Conservation (phyloP, 2,888 invertebrate species). For the Zygothrica quintamaculata region DNA sequence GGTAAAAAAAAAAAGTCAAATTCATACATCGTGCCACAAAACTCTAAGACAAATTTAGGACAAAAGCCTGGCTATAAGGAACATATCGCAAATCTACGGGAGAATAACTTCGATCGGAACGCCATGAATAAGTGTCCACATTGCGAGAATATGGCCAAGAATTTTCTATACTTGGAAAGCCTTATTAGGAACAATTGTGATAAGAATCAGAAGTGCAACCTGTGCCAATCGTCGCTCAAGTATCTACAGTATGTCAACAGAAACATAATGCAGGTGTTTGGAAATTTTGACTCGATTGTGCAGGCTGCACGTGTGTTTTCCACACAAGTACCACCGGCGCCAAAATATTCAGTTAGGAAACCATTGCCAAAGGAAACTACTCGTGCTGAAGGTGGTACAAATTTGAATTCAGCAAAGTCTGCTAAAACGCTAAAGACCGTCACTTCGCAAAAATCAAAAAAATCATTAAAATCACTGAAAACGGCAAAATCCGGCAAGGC, state of each 20-base stretch:
- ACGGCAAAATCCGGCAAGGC: slow-evolving; percentile 43
- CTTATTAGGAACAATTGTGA: slow-evolving; percentile 73
- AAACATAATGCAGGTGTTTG: slow-evolving; percentile 76
- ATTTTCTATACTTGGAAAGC: slow-evolving; percentile 79
- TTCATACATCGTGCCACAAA: slow-evolving; percentile 72
- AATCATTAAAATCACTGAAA: slow-evolving; percentile 41
- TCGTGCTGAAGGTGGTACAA: slow-evolving; percentile 56
- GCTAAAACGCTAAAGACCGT: slow-evolving; percentile 27
- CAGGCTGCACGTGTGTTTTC: slow-evolving; percentile 67
- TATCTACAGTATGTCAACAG: slow-evolving; percentile 78
- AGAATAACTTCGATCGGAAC: slow-evolving; percentile 43
- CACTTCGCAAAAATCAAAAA: slow-evolving; percentile 50
- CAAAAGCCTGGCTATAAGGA: slow-evolving; percentile 35
- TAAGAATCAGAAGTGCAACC: slow-evolving; percentile 59
- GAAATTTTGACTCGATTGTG: slow-evolving; percentile 68
- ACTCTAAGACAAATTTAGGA: slow-evolving; percentile 64
- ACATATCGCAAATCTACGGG: slow-evolving; percentile 44
- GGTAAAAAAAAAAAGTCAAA: slow-evolving; percentile 57
- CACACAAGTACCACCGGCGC: slow-evolving; percentile 44
- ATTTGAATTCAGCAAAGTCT: slow-evolving; percentile 30
- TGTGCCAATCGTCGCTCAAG: slow-evolving; percentile 75
- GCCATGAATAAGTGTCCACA: slow-evolving; percentile 65
- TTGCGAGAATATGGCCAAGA: slow-evolving; percentile 82
- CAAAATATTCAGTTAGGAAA: slow-evolving; percentile 56
- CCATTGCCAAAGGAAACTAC: slow-evolving; percentile 14